These are phyloP conservation scores for Balanococcus diminutus DNA, from an alignment of 2,888 invertebrate species.

Conservation along the genomic window DNA sequence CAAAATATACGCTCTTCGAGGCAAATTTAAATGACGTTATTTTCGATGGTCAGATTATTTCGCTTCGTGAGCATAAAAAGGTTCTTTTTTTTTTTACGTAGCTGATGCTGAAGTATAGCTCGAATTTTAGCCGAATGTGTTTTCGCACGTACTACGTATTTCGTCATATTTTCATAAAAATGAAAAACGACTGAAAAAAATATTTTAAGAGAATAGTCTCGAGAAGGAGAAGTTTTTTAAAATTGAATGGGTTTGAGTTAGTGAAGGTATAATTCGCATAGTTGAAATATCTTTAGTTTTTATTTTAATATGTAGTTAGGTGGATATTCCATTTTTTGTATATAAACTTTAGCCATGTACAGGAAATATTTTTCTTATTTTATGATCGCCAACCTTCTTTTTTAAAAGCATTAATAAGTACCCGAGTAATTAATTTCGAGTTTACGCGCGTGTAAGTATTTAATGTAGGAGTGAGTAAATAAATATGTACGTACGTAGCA, in stretches of 20 bases:
- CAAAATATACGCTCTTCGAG: not conserved
- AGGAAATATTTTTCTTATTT: not conserved
- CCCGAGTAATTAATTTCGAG: not conserved
- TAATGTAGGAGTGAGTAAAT: no score
- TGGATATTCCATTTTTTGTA: not conserved
- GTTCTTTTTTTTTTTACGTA: not conserved
- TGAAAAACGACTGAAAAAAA: not conserved
- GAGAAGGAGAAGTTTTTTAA: not conserved
- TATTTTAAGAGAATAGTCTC: not conserved
- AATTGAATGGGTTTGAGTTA: no score
- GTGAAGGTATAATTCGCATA: no score
- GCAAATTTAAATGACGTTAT: not conserved
- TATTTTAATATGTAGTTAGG: no score
- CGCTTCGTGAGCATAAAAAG: no score
- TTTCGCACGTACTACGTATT: no score
- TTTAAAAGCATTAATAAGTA: not conserved
- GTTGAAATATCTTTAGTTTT: not conserved
- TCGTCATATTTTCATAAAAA: no score
- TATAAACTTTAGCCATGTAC: not conserved
- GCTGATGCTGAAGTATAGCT: no score
- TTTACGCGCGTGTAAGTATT: not conserved
- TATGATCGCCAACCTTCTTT: not conserved
- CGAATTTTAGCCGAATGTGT: not conserved
- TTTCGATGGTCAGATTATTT: not conserved
- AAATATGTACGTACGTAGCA: not conserved